These are phyloP conservation scores for Danaus melanippus DNA, from an alignment of 1,140 invertebrate species.

Conservation along the genomic window DNA sequence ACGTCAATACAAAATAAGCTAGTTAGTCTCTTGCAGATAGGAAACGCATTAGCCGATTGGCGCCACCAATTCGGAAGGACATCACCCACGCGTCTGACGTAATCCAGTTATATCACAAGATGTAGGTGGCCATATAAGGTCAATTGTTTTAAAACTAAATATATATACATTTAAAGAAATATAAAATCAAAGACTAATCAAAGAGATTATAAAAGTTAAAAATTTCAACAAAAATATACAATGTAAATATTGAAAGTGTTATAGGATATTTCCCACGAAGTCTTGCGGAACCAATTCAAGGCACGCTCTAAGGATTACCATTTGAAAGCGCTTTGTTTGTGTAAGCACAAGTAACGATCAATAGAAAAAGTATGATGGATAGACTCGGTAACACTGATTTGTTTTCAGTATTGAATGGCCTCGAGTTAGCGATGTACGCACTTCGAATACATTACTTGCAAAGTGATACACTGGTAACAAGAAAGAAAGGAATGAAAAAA, in stretches of 20 bases:
- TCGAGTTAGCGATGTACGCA: conserved; percentile 48
- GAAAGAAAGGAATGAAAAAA: conserved; percentile 8
- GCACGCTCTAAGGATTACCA: conserved; percentile 65
- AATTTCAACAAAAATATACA: too few species aligned
- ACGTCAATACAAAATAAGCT: conserved; percentile 1
- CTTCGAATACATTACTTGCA: conserved; percentile 52
- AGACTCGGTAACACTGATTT: conserved; percentile 50
- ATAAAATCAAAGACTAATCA: too few species aligned
- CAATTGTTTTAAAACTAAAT: conserved; percentile 44
- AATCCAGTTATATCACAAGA: conserved; percentile 63
- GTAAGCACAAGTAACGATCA: conserved; percentile 52
- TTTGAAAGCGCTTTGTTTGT: conserved; percentile 69
- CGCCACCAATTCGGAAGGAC: conserved; percentile 46
- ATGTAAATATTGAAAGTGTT: conserved; percentile 10
- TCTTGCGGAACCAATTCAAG: conserved; percentile 55
- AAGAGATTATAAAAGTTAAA: too few species aligned
- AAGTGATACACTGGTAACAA: conserved; percentile 16
- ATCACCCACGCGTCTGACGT: conserved; percentile 50
- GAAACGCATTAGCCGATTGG: conserved; percentile 23
- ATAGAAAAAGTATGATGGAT: conserved; percentile 70
- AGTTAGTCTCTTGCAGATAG: conserved; percentile 15
- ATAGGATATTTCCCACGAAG: conserved; percentile 52
- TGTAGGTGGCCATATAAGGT: conserved; percentile 70
- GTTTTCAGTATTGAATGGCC: conserved; percentile 63
- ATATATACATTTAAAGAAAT: too few species aligned